These are phyloP conservation scores for Spodoptera frugiperda DNA, from an alignment of 1,140 invertebrate genomes.

Conservation along the genomic window DNA sequence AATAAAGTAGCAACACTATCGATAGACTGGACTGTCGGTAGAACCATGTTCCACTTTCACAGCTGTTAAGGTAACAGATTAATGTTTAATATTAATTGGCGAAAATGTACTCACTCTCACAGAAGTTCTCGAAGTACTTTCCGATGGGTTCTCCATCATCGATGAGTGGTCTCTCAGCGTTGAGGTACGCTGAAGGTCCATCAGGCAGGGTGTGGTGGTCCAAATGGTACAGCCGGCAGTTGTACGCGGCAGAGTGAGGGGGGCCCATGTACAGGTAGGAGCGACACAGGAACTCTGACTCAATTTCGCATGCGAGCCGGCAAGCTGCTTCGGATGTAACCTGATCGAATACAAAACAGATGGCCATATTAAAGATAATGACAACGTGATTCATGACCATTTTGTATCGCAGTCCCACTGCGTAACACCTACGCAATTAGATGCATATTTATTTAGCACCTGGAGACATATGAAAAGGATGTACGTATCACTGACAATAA, in stretches of 20 bases:
- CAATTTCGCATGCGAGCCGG: conserved; percentile 95
- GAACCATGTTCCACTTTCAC: background rate
- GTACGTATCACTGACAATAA: background rate
- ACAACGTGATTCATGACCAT: conserved; percentile 28
- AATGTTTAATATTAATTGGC: too few species aligned
- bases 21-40: background rate
- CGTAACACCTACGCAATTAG: conserved; percentile 19
- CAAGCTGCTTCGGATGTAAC: conserved; percentile 94
- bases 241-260: conserved; percentile 92
- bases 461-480: background rate
- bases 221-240: conserved; percentile 96
- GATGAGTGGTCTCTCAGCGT: conserved; percentile 94
- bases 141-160: conserved; percentile 96
- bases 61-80: too few species aligned
- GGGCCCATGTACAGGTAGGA: conserved; percentile 95
- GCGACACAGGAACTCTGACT: conserved; percentile 96
- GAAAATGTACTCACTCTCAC: conserved; percentile 89
- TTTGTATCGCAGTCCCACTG: background rate
- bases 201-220: conserved; percentile 97
- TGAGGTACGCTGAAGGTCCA: conserved; percentile 95
- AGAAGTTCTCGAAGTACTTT: conserved; percentile 95
- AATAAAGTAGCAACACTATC: background rate
- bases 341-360: conserved; percentile 64
- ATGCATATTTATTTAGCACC: conserved; percentile 8
- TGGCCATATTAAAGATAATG: conserved; percentile 42